Conservation (phyloP, 2,797 vertebrate genomes). For the Eulemur mongoz region DNA sequence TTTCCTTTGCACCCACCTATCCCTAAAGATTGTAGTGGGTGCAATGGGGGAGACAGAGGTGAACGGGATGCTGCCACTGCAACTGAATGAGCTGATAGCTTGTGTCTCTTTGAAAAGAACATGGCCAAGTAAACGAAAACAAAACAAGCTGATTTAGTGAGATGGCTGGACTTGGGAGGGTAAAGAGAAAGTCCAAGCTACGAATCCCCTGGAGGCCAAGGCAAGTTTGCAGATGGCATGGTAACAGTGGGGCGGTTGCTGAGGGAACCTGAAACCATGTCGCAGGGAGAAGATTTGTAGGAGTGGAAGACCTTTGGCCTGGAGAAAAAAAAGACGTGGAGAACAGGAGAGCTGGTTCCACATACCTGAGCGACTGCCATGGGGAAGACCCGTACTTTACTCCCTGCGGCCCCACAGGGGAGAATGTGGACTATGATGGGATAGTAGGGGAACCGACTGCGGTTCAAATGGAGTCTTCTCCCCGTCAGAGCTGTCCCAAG, state of each 20-base stretch:
- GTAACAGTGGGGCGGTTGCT: conserved; percentile 25
- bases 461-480: not conserved
- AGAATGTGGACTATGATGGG: no score
- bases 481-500: not conserved
- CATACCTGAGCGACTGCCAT: conserved; percentile 14
- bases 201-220: not conserved
- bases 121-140: not conserved
- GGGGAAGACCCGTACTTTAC: not conserved
- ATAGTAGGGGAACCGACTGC: fast-evolving
- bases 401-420: not conserved
- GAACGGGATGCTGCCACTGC: not conserved
- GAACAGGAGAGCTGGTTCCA: not conserved
- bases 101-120: conserved; percentile 52
- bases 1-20: not conserved
- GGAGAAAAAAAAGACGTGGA: conserved; percentile 24
- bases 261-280: conserved; percentile 46
- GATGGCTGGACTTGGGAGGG: not conserved
- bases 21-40: not conserved
- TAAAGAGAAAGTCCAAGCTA: not conserved
- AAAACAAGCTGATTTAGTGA: not conserved
- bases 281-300: not conserved
- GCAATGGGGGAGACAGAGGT: not conserved
- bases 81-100: conserved; percentile 19
- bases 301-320: conserved; percentile 40
- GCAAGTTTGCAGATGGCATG: conserved; percentile 31